These are phyloP conservation scores for Allophyes oxyacanthae DNA, from an alignment of 2,888 invertebrate genomes.

Conservation along the genomic window DNA sequence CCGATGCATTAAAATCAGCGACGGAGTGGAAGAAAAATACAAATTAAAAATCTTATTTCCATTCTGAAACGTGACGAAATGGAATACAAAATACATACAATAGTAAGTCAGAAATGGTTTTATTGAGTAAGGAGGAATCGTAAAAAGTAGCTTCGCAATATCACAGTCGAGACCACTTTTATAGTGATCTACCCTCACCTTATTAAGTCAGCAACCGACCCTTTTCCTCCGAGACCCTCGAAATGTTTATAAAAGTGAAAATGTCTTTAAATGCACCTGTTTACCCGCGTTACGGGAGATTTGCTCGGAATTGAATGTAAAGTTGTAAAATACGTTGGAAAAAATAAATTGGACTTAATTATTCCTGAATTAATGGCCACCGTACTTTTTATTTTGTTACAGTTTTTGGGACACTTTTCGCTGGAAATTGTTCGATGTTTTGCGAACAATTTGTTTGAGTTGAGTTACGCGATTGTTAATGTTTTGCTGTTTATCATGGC, in stretches of 20 bases:
- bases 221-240: constrained; percentile 62
- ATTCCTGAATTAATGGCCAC: constrained; percentile 27
- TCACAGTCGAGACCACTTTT: constrained; percentile 72
- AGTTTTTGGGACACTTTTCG: constrained; percentile 19
- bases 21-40: neutral
- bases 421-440: constrained; percentile 32
- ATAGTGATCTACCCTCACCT: constrained; percentile 75
- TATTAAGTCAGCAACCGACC: constrained; percentile 80
- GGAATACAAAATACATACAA: constrained; percentile 26
- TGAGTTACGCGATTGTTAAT: constrained; percentile 32
- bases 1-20: constrained; percentile 2
- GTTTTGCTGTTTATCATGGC: constrained; percentile 20
- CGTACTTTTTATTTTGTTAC: constrained; percentile 18
- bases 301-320: constrained; percentile 61
- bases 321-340: constrained; percentile 33
- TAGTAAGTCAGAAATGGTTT: constrained; percentile 37
- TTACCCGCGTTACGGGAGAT: constrained; percentile 65
- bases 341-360: constrained; percentile 37
- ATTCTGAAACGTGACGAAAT: constrained; percentile 5
- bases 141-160: constrained; percentile 76
- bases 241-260: constrained; percentile 80
- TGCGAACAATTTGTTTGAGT: constrained; percentile 37
- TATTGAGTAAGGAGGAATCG: constrained; percentile 66
- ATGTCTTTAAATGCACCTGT: constrained; percentile 81
- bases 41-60: constrained; percentile 15